Evolutionary conservation across 2,888 invertebrate genomes (phyloP), one percentile per base, ranked within the genome.

Genomic region (Ptychoptera contaminata): DNA sequence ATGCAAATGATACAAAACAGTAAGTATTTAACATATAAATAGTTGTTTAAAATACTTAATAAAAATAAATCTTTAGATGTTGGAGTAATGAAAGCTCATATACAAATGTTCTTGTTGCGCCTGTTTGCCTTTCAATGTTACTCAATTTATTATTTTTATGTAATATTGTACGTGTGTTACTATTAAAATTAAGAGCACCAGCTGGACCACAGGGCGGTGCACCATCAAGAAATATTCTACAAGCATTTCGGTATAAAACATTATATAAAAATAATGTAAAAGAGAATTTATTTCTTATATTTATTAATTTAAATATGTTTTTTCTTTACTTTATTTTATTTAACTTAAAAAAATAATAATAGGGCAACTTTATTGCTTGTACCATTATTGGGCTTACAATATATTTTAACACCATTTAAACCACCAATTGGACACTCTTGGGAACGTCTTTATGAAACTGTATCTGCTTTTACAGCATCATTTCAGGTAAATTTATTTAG

Each of bases 331-430:
- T 30, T 30, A 30, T 30, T 30, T 30, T 30, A 8, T 30, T 8
- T 9, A 8, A 30, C 9, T 30, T 8, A 30, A 8, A 8, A 30
- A 30, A 8, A 8, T 8, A 30, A 12, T 5, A 36, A 30, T 14
- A 78, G 85, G 54, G 94, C 91, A 42, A 91, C 90, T 1, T 70
- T 92, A 55, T 75, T 94, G 53, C 72, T 94, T 58, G 86, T 93
- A 47, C 94, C 94, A 29, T 71, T 94, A 52, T 71, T 94, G 47
- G 94, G 93, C 2, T 72, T 93, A 44, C 91, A 93, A 67, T 93
- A 87, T 63, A 73, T 93, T 56, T 73, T 92, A 50, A 86, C 85
- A 53, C 87, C 90, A 16, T 85, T 90, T 66, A 76, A 85, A 51
- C 93, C 75, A 51, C 73, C 73, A 51, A 74, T 72, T 42, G 71